Base-by-base conservation (phyloP, 2,888 invertebrate genomes). In the Rotaria magnacalcarata region DNA sequence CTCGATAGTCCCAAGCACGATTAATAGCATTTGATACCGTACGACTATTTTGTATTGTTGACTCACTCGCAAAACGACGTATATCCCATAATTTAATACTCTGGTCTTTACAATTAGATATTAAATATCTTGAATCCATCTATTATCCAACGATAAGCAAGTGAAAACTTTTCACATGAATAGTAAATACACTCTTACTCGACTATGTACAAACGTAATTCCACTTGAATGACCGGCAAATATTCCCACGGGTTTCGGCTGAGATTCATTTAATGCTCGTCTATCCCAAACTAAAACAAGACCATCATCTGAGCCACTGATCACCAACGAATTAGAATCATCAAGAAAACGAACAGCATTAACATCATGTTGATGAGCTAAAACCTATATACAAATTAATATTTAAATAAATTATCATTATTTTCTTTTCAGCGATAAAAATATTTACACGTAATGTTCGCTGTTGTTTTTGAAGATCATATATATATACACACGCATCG, bases 21-120 rank as follows among this genome's bases (percentile, higher is more conserved):
- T 34, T 27, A 21, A 85, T n/a, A 80, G 27, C 24, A 41, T 24
- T 75, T 14, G 85, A 43, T 24, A 41, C 41, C 34, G 6, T 43
- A 80, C 52, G 47, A 52, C 84, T 80, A 21, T 84, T 89, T 85
- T 88, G 87, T 67, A 89, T 85, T n/a, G 88, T 89, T 52, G 88
- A 88, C 43, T 87, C 58, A 54, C 92, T 91, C 0, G 94, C 94
- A 90, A 94, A 94, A 27, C 92, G 91, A 85, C 95, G 92, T 88
- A 95, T 92, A 90, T 96, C 95, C 95, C 95, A 96, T 84, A 96
- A 90, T 90, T 96, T 96, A 87, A 96, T 95, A 50, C 94, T 94
- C 91, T 96, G 95, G 90, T 96, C 95, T 91, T 96, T 95, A 88
- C 94, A 94, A 90, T 96, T 96, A 21, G 95, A 94, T 85, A 96